A percentile compares a stretch with the other conserved stretches of the same genome.
Conservation (phyloP, 1,140 invertebrate genomes). For the Tachypleus tridentatus region DNA sequence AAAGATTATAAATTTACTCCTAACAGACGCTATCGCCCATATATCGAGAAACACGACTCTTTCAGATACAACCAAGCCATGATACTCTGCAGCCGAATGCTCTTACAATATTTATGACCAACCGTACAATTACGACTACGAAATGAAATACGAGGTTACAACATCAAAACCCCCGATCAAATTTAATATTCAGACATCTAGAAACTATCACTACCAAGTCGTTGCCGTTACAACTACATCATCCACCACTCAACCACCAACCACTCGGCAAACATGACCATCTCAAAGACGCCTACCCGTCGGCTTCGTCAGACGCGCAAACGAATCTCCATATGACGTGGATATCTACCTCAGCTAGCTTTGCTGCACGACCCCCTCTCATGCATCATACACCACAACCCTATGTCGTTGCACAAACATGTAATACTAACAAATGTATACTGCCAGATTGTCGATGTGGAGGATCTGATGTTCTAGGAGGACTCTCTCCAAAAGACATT, state of each 20-base stretch:
- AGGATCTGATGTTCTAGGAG: constrained; percentile 66
- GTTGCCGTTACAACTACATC: neutral
- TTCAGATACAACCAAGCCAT: no score
- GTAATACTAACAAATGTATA: constrained; percentile 70
- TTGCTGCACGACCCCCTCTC: neutral
- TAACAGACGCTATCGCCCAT: no score
- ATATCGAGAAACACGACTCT: no score
- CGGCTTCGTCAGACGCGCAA: constrained; percentile 9
- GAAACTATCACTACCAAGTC: no score
- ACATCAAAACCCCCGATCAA: no score
- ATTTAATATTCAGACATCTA: no score
- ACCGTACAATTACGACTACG: no score
- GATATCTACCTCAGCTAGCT: neutral
- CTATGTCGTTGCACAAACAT: constrained; percentile 30
- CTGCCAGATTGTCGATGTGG: constrained; percentile 80
- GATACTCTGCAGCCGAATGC: no score
- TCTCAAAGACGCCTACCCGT: constrained; percentile 11
- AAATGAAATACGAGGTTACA: no score
- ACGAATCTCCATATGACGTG: neutral
- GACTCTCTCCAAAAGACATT: constrained; percentile 13
- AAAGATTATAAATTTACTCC: no score
- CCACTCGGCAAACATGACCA: constrained; percentile 6
- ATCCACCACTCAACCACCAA: constrained; percentile 13
- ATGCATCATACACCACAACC: neutral
- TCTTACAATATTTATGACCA: no score